Evolutionary conservation across 1,140 invertebrate species (phyloP), one percentile per base, ranked within the genome.

Genomic region (Plectus sambesii): DNA sequence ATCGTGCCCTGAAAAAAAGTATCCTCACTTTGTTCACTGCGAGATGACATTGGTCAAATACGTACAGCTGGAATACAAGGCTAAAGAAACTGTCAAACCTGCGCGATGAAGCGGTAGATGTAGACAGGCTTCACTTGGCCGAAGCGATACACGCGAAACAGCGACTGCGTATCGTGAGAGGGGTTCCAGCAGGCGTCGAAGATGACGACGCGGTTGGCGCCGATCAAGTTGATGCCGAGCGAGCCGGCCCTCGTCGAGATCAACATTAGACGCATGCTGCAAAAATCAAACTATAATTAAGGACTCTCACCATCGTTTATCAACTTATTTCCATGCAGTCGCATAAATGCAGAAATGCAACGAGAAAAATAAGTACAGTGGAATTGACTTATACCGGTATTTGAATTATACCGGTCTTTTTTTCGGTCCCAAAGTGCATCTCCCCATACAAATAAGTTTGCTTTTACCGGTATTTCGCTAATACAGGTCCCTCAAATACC

Each of bases 181-280:
- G 92, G 92, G 76, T 98, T 98, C 89, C 90, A 98, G 8, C 84
- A 89, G 1, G 88, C 87, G 73, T 97, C 92, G 71, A 98, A 93
- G 40, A 98, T 86, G 15, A 99, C 82, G 1, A 96, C 90, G 48
- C 93, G 77, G 72, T 97, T 98, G 2, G 93, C 92, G 0, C 83
- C 87, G 12, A 86, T 82, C 59, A 99, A 75, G 76, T 98, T 98
- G 44, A 90, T 87, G 40, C 89, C 94, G 15, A 98, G 74, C 4
- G 87, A 87, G 30, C 93, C 93, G 47, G 94, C 93, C 59, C 81
- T 79, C 0, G 89, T 97, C 1, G 90, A 96, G 59, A 99, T 89
- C 5, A 99, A 74, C 70, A 97, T 94, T 19, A 98, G 73, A 60
- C 84, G 80, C n/a, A n/a, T n/a, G n/a, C n/a, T n/a, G n/a, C n/a